Evolutionary conservation across 1,140 invertebrate genomes (phyloP).

Genomic region (Proales similis): DNA sequence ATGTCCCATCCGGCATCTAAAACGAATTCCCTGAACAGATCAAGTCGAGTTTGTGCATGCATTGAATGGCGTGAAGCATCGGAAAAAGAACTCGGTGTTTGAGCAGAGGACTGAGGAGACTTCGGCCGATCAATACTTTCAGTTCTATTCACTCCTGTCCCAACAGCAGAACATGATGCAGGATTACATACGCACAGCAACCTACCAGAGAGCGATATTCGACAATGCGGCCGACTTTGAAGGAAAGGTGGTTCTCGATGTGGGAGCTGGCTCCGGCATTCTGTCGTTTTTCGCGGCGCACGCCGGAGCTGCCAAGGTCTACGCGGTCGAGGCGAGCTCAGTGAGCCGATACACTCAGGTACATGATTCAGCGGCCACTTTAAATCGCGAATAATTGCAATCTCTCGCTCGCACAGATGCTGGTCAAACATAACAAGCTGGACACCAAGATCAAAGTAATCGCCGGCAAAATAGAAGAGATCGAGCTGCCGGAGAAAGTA

Average conservation of each 20-base stretch:
- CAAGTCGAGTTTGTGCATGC: too few species aligned
- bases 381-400: slow-evolving; percentile 20
- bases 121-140: slow-evolving; percentile 89
- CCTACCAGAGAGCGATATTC: slow-evolving; percentile 92
- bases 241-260: slow-evolving; percentile 78
- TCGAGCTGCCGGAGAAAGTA: slow-evolving; percentile 83
- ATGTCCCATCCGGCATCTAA: too few species aligned
- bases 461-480: slow-evolving; percentile 96
- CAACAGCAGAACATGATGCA: slow-evolving; percentile 99
- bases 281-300: slow-evolving; percentile 96
- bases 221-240: slow-evolving; percentile 86
- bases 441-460: slow-evolving; percentile 69
- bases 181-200: slow-evolving; percentile 94
- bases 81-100: slow-evolving; percentile 61
- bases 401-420: slow-evolving; percentile 54
- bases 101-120: slow-evolving; percentile 92
- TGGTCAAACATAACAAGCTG: slow-evolving; percentile 79
- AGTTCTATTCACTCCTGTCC: slow-evolving; percentile 93
- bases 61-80: too few species aligned
- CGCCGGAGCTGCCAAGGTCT: slow-evolving; percentile 89
- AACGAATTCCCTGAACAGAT: too few species aligned
- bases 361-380: slow-evolving; percentile 38
- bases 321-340: slow-evolving; percentile 94
- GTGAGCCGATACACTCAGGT: slow-evolving; percentile 94
- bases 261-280: slow-evolving; percentile 77